Evolutionary conservation across 2,113 vertebrate genomes (phyloP).

Genomic region (Zapornia atra): DNA sequence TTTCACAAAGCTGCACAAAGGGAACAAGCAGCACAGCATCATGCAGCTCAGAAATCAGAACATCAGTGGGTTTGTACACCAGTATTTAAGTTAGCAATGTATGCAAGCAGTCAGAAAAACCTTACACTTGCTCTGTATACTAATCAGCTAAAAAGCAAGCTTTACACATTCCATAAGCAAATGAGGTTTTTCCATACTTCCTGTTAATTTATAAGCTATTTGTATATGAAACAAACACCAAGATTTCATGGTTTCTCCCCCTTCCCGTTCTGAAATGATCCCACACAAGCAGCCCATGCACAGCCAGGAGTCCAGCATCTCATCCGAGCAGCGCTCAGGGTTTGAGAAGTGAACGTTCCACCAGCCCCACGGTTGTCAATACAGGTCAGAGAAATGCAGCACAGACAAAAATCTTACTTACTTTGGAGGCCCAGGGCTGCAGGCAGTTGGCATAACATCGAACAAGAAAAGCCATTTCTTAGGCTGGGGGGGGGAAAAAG

Average conservation of each 20-base stretch:
- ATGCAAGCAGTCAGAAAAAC: not conserved
- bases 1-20: conserved; percentile 12
- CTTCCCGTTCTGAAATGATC: not conserved
- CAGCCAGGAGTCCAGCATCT: not conserved
- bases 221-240: not conserved
- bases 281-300: not conserved
- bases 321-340: not conserved
- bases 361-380: not conserved
- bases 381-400: conserved; percentile 35
- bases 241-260: not conserved
- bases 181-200: not conserved
- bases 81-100: not conserved
- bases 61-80: not conserved
- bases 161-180: not conserved
- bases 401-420: conserved; percentile 84
- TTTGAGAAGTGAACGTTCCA: conserved; percentile 35
- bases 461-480: conserved; percentile 98
- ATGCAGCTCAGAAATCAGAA: not conserved
- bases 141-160: not conserved
- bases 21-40: not conserved
- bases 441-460: conserved; percentile 99
- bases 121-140: not conserved
- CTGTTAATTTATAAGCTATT: not conserved
- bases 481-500: conserved; percentile 77
- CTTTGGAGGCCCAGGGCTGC: conserved; percentile 99